Evolutionary conservation across 2,888 invertebrate species (phyloP).

Genomic region (Chromoteleia sp.): DNA sequence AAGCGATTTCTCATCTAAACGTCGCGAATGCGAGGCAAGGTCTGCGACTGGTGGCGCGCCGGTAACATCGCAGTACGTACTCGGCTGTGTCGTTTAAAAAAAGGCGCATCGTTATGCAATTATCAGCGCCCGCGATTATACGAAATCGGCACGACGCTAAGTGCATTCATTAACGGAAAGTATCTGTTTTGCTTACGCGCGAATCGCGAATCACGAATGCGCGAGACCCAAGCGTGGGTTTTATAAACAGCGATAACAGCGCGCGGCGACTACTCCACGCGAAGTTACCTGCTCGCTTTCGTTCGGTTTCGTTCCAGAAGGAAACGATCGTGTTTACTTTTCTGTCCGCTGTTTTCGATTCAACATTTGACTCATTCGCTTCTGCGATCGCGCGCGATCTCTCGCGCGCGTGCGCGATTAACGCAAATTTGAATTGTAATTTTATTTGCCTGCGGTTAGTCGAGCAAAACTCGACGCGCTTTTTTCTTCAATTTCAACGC

Average conservation of each 20-base stretch:
- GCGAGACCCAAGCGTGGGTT: constrained; percentile 12
- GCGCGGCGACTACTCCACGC: too few relatives aligned
- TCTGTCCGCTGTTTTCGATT: not conserved
- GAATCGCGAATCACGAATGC: constrained; percentile 14
- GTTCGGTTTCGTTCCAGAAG: not conserved
- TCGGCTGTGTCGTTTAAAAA: constrained; percentile 39
- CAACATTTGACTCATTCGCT: not conserved
- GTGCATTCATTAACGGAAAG: constrained; percentile 49
- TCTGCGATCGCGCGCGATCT: too few relatives aligned
- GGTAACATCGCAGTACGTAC: constrained; percentile 36
- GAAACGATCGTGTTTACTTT: constrained; percentile 1
- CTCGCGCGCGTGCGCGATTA: too few relatives aligned
- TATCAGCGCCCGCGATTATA: constrained; percentile 57
- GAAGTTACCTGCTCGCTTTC: not conserved
- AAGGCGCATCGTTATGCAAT: constrained; percentile 53
- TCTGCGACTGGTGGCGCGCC: constrained; percentile 52
- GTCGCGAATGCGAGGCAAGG: constrained; percentile 59
- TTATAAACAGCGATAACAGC: constrained; percentile 30
- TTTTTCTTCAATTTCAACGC: too few relatives aligned
- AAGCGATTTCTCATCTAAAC: constrained; percentile 62
- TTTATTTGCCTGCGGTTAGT: too few relatives aligned
- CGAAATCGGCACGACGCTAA: constrained; percentile 46
- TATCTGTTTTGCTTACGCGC: constrained; percentile 35
- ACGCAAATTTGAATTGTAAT: too few relatives aligned
- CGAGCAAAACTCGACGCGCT: too few relatives aligned